Evolutionary conservation across 1,140 invertebrate species (phyloP), one percentile per base, ranked within the genome.

Genomic region (Sipha flava): DNA sequence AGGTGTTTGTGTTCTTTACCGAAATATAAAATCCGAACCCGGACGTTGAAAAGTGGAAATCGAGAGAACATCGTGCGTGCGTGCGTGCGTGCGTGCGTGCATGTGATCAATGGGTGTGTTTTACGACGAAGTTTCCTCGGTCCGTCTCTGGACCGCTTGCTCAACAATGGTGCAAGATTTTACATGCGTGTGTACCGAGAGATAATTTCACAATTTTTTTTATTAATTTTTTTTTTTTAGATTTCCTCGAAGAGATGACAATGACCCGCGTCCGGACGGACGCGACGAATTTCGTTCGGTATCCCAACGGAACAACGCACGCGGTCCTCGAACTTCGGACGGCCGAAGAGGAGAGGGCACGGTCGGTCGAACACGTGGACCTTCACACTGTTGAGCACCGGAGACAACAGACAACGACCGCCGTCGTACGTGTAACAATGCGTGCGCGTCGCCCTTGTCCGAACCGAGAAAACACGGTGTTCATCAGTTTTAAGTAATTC

Each of bases 341-440:
- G 2, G 43, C 4, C 16, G 68, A 49, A 16, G 26, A 43, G 26
- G 66, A 6, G n/a, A 37, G 40, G 37, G 23, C 16, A 77, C 52
- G 73, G 73, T 77, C 34, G 72, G 72, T 31, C 72, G 72, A 57
- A 34, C 72, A 57, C 31, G 31, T 34, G 57, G 72, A 77, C 73
- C 73, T 77, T 77, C 52, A n/a, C n/a, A n/a, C n/a, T n/a, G 52
- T 59, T 77, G 29, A 59, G 59, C 52, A 77, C 73, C 29, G 34
- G 10, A 43, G 52, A 43, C 59, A 52, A 77, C 52, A 59, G 23
- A 43, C 34, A 2, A 12, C 18, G n/a, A 18, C 72, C n/a, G 23
- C 26, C 16, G 29, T 21, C 40, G 43, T 26, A 18, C 54, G 14
- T 7, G 21, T 52, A 16, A 18, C 29, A 26, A 31, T 59, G 29